phyloP scores from a whole-genome alignment of 2,888 invertebrate genomes.

The Tetranychus truncatus region DNA sequence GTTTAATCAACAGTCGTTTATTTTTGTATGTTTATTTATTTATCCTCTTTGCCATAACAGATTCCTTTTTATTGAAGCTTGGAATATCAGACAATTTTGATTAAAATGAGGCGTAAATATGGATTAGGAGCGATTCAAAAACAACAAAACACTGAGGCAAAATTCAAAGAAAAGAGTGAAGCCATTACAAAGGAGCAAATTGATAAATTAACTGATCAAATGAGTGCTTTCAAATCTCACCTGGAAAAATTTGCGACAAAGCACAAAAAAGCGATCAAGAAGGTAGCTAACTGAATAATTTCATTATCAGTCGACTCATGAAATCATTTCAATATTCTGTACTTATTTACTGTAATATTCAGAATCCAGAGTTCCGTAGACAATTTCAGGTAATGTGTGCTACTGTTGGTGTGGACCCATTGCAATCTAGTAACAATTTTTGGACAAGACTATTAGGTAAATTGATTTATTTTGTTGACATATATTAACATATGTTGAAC shows the following conservation, averaged over 20 bases:
- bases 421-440: slow-evolving; percentile 84
- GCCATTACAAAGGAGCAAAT: slow-evolving; percentile 80
- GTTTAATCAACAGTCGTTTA: too few species aligned
- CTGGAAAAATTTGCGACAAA: slow-evolving; percentile 87
- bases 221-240: slow-evolving; percentile 75
- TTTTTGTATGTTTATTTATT: not conserved
- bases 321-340: not conserved
- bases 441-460: slow-evolving; percentile 70
- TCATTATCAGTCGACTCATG: not conserved
- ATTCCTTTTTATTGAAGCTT: not conserved
- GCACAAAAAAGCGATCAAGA: slow-evolving; percentile 81
- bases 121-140: slow-evolving; percentile 67
- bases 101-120: slow-evolving; percentile 8
- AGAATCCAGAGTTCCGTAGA: slow-evolving; percentile 64
- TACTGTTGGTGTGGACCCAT: slow-evolving; percentile 90
- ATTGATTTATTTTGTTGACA: not conserved
- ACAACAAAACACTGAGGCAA: slow-evolving; percentile 64
- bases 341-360: not conserved
- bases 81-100: not conserved
- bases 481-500: slow-evolving; percentile 1
- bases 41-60: not conserved
- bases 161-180: slow-evolving; percentile 73
- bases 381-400: slow-evolving; percentile 78
- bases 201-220: slow-evolving; percentile 76
- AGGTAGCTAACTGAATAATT: slow-evolving; percentile 36